Conservation (phyloP, 1,140 invertebrate species). For the Tetranychus cinnabarinus region DNA sequence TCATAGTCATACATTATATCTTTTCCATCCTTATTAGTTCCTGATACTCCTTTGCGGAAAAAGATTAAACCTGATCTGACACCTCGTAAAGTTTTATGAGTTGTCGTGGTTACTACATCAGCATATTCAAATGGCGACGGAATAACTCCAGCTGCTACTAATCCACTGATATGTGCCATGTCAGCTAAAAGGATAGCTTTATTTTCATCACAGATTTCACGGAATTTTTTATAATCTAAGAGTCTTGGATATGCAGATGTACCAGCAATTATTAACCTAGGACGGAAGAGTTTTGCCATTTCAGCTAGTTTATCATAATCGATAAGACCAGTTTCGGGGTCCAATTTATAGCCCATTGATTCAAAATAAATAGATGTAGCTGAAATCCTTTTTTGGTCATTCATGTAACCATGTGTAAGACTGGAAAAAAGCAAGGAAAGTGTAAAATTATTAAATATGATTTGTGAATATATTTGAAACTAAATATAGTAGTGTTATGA, state of each 20-base stretch:
- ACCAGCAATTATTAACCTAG: slow-evolving; percentile 72
- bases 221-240: slow-evolving; percentile 37
- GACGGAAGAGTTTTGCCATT: slow-evolving; percentile 64
- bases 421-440: neutral
- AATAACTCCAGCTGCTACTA: slow-evolving; percentile 34
- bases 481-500: neutral
- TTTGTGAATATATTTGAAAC: too few species aligned
- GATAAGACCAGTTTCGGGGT: slow-evolving; percentile 62
- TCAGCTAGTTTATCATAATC: slow-evolving; percentile 71
- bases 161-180: slow-evolving; percentile 41
- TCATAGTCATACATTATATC: slow-evolving; percentile 36
- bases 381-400: slow-evolving; percentile 70
- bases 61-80: slow-evolving; percentile 33
- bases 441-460: neutral
- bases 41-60: slow-evolving; percentile 28
- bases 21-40: slow-evolving; percentile 27
- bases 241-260: slow-evolving; percentile 38
- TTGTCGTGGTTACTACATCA: slow-evolving; percentile 39
- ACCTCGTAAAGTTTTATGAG: slow-evolving; percentile 35
- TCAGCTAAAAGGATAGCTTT: slow-evolving; percentile 35
- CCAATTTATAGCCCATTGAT: slow-evolving; percentile 87
- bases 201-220: slow-evolving; percentile 34
- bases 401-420: slow-evolving; percentile 81
- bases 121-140: slow-evolving; percentile 36
- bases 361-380: slow-evolving; percentile 95